Base-by-base conservation (phyloP, 2,797 vertebrate species). In the Nyctalus aviator region DNA sequence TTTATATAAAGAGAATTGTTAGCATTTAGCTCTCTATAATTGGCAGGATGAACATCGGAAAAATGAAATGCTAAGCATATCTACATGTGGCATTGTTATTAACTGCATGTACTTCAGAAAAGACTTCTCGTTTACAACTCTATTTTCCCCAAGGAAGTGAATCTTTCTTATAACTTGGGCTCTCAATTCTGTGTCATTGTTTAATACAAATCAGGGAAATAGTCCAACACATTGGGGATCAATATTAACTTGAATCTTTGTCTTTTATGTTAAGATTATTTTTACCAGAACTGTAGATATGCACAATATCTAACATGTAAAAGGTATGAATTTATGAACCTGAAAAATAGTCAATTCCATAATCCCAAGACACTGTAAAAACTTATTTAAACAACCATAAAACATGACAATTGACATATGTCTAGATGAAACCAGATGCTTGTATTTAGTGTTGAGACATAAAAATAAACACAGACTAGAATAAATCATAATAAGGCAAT, bases 391-490 rank as follows among this genome's bases (percentile, higher is more conserved):
- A 77, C 3, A 18, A 0, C 10, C 18, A 83, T 94, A 97, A 83
- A 83, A 81, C 46, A 25, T 84, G 4, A 96, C 81, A 96, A 92
- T 35, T 90, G 89, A 92, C 90, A 97, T 95, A 90, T 94, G 79
- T 83, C 37, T 86, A 73, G 88, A 91, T 94, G 94, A 94, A 97
- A 92, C 92, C 76, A 91, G 84, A 64, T 94, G 83, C 86, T 97
- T 95, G 48, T 32, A 46, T 95, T 97, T 97, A 97, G 96, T 66
- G 35, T 94, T 90, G 73, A 84, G 32, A 79, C 81, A 90, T 97
- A 98, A 97, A 97, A 97, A 94, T 94, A 87, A 96, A 89, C 69
- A 48, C 8, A 87, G 95, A 21, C 23, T 84, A 93, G 81, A 94
- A 97, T 95, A 97, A 97, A 94, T 95, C 53, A 95, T 72, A 91